Base-by-base conservation (phyloP, 2,113 vertebrate genomes). In the Xiphophorus hellerii region DNA sequence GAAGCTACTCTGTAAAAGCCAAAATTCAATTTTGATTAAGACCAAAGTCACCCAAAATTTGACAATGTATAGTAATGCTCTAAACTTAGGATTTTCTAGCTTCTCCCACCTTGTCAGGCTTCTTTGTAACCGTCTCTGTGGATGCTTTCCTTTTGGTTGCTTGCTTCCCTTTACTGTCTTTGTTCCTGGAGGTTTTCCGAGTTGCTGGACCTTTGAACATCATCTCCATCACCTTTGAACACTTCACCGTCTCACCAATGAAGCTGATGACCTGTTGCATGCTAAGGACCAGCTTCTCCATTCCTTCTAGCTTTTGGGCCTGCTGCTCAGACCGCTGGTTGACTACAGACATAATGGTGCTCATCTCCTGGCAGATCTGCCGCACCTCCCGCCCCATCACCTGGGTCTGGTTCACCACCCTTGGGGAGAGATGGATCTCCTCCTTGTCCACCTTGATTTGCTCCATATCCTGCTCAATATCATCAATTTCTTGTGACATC, bases 201-300 rank as follows among this genome's bases (percentile, higher is more conserved):
- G 88, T 77, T 0, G 77, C 70, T 0, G 90, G 88, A 58, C 91
- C 90, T 88, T 95, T 96, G 68, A 92, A 89, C 84, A 95, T 89
- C 81, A 94, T 90, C 74, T 95, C 93, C 80, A 91, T 94, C 42
- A 96, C 87, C 74, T 87, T 80, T 37, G 95, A 95, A 20, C 89
- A 93, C 90, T 96, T 97, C 77, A 97, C 93, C 1, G 91, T 96
- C 82, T 96, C 95, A 68, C 93, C 90, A 6, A 98, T 92, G 89
- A 95, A 96, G 89, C 94, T 86, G 88, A 97, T 91, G 62, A 96
- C 93, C 84, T 96, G 94, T 86, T 98, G 96, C 80, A 97, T 93
- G 80, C 94, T 94, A 58, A 94, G 92, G 77, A 98, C 93, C 78
- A 95, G 90, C 71, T 93, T 94, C 72, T 97, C 96, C 90, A 97